These are phyloP conservation scores for Sipha maydis DNA, from an alignment of 2,888 invertebrate genomes.

Conservation along the genomic window DNA sequence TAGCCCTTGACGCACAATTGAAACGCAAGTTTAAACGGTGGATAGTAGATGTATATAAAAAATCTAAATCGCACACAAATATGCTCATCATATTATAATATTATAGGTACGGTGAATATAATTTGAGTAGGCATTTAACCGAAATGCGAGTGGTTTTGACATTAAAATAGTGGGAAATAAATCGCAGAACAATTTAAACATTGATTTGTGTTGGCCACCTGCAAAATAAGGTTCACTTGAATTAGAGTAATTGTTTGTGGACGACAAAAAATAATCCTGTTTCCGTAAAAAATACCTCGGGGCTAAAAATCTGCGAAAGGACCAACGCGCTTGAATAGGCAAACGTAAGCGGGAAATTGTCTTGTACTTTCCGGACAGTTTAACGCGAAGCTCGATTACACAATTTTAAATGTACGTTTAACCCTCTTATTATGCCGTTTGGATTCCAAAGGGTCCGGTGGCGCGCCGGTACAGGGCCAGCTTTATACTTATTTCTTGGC, in stretches of 20 bases:
- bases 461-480: neutral
- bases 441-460: conserved; percentile 37
- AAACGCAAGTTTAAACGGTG: neutral
- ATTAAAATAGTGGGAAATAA: neutral
- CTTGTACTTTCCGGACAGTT: conserved; percentile 59
- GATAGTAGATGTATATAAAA: neutral
- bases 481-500: conserved; percentile 56
- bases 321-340: neutral
- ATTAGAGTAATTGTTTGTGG: neutral
- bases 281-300: neutral
- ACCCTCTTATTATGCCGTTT: conserved; percentile 55
- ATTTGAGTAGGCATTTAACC: neutral
- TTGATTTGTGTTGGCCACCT: neutral
- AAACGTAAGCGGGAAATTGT: conserved; percentile 57
- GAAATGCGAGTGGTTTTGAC: neutral
- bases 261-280: neutral
- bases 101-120: neutral
- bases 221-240: neutral
- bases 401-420: conserved; percentile 57
- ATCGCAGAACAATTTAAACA: neutral
- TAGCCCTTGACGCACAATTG: neutral
- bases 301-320: conserved; percentile 12
- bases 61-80: neutral
- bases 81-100: neutral
- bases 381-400: conserved; percentile 56